These are phyloP conservation scores for Proales similis DNA, from an alignment of 1,140 invertebrate species.

Conservation along the genomic window DNA sequence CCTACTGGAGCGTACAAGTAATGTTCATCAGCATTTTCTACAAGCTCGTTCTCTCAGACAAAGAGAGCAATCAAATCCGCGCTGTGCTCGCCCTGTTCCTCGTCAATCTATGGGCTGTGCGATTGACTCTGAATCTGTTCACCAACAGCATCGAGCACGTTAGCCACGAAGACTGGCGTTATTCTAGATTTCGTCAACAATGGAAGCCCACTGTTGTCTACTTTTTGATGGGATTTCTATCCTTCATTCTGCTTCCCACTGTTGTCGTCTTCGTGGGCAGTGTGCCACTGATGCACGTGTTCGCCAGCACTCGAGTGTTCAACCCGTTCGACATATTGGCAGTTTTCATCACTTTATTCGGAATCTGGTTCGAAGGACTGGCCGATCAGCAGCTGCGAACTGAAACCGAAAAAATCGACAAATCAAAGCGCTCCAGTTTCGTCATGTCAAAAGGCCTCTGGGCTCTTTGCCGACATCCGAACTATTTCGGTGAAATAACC, in stretches of 20 bases:
- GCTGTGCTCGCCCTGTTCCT: slow-evolving; percentile 1
- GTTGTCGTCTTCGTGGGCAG: slow-evolving; percentile 2
- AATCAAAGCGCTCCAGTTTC: slow-evolving; percentile 1
- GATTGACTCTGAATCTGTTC: slow-evolving; percentile 25
- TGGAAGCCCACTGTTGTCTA: slow-evolving; percentile 3
- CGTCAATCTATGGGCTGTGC: slow-evolving; percentile 8
- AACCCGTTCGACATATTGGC: not conserved
- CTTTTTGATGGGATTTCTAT: slow-evolving; percentile 18
- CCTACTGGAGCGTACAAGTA: slow-evolving; percentile 18
- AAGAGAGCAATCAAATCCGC: not conserved
- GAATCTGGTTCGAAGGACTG: slow-evolving; percentile 3
- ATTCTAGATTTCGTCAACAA: slow-evolving; percentile 11
- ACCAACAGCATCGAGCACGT: not conserved
- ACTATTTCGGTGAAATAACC: slow-evolving; percentile 34
- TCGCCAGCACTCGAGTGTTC: not conserved
- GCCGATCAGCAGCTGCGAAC: slow-evolving; percentile 16
- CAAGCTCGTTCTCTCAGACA: not conserved
- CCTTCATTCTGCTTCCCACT: slow-evolving; percentile 6
- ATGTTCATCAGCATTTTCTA: slow-evolving; percentile 27
- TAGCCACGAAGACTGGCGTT: slow-evolving; percentile 31
- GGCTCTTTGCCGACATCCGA: slow-evolving; percentile 17
- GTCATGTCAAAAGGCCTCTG: slow-evolving; percentile 20
- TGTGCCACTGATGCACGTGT: slow-evolving; percentile 1
- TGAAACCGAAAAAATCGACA: not conserved
- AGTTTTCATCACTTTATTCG: not conserved